Evolutionary conservation across 2,797 vertebrate species (phyloP), one percentile per base, ranked within the genome.

Genomic region (Sebastes hubbsi): DNA sequence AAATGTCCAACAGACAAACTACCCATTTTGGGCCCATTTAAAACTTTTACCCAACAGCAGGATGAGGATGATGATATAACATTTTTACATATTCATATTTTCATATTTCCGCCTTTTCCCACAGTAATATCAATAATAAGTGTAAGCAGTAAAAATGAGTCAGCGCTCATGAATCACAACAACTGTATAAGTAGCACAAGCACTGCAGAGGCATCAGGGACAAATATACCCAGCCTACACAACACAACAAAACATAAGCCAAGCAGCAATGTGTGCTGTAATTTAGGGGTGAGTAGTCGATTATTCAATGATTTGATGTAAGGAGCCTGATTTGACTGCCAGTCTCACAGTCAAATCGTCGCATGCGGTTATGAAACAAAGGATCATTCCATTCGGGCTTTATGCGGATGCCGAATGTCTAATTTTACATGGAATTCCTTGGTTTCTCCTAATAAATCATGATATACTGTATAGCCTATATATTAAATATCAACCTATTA

Each of bases 161-260:
- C 77, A 66, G 64, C 42, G 46, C 22, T 8, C 20, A 52, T 67
- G 75, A 77, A 63, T 79, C 75, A 80, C n/a, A 59, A 60, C 25
- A 55, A 27, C 29, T 56, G 72, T 60, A 14, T 59, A 60, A 60
- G 60, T 34, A 68, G 54, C 25, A 63, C 34, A 69, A 46, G 65
- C 38, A 49, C 34, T 56, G 60, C 22, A 49, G 71, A 64, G 71
- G 16, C 63, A 22, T 22, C 11, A 22, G 49, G 49, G 20, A 22
- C 20, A 11, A 54, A 10, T 10, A 54, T 54, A 10, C 49, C 49
- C n/a, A 22, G 49, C 9, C 52, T 52, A 12, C 54, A 75, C 49
- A 54, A 65, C 42, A 65, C 34, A 72, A 42, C 13, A 67, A 79
- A 75, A 58, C 4, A 30, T 65, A 30, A 78, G 59, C 11, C 59